Percentiles rank a stretch among this genome's conserved stretches.
Conservation (phyloP, 2,797 vertebrate species). For the Phrynocephalus forsythii region DNA sequence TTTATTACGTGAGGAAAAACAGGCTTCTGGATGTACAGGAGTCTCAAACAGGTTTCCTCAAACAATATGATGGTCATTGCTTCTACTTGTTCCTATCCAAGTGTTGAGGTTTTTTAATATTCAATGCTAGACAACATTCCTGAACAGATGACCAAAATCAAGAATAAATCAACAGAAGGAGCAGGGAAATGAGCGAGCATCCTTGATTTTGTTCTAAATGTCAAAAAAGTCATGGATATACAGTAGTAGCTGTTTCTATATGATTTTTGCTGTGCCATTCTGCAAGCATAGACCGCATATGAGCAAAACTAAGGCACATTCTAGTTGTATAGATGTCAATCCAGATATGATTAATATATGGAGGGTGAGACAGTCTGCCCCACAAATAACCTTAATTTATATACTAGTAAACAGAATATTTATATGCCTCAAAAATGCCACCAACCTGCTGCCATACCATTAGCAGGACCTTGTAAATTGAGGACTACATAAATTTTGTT, state of each 20-base stretch:
- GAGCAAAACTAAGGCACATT: neutral
- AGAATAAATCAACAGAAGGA: neutral
- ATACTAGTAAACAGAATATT: neutral
- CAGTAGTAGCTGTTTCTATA: neutral
- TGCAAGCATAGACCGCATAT: neutral
- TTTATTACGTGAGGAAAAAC: constrained; percentile 28
- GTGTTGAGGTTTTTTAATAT: neutral
- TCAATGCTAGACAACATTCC: neutral
- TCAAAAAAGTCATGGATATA: neutral
- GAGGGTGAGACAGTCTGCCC: neutral
- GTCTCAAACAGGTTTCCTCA: neutral
- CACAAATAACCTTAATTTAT: neutral
- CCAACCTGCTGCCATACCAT: neutral
- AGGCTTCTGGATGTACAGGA: neutral
- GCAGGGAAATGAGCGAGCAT: neutral
- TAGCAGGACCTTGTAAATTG: neutral
- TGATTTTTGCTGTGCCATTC: neutral
- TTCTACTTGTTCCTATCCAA: neutral
- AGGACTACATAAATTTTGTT: neutral
- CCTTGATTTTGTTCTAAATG: neutral
- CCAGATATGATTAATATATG: neutral
- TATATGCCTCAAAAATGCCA: neutral
- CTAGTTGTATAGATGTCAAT: neutral
- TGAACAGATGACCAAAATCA: neutral
- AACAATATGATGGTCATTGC: neutral